Base-by-base conservation (phyloP, 2,888 invertebrate species). In the Antitype chi region DNA sequence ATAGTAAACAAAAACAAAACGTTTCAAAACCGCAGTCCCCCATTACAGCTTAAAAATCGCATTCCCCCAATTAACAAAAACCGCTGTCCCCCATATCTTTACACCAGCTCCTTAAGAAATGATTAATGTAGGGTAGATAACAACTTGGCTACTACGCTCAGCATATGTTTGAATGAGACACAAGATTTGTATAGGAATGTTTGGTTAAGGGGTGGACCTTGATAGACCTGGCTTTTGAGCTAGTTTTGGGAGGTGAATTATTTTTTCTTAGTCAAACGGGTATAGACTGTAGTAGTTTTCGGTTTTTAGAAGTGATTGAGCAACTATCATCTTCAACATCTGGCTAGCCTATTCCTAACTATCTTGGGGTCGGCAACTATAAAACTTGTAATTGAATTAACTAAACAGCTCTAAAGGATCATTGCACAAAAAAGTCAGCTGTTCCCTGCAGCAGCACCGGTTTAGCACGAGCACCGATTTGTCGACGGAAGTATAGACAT, bases 41-140 rank as follows among this genome's bases (percentile, higher is more conserved):
- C 7, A 57, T 49, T 0, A 47, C n/a, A 38, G 6, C 20, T 52
- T 20, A 6, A 32, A 28, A 63, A 57, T n/a, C 57, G 17, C 63
- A 8, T 5, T 17, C 49, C 20, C 47, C 60, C 23, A 68, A 57
- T 53, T 55, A 32, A 53, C 7, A 47, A 25, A 72, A 74, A 69
- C 76, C 85, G 81, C 81, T 72, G 38, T 8, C 57, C 59, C 71
- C 57, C 76, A 28, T 3, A 52, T 17, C 78, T 85, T 91, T 90
- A 74, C 0, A 59, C 91, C 91, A 88, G 53, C 66, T 64, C 49
- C 79, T 81, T 76, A 81, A 89, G 90, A 91, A 90, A 95, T 95
- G 94, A 95, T 95, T 93, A 94, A 95, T 94, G 94, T 90, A 87
- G 76, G 84, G 70, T 80, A 92, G 95, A 95, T 95, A 94, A 91